These are phyloP conservation scores for Ylistrum balloti DNA, from an alignment of 1,140 invertebrate species.

Conservation along the genomic window DNA sequence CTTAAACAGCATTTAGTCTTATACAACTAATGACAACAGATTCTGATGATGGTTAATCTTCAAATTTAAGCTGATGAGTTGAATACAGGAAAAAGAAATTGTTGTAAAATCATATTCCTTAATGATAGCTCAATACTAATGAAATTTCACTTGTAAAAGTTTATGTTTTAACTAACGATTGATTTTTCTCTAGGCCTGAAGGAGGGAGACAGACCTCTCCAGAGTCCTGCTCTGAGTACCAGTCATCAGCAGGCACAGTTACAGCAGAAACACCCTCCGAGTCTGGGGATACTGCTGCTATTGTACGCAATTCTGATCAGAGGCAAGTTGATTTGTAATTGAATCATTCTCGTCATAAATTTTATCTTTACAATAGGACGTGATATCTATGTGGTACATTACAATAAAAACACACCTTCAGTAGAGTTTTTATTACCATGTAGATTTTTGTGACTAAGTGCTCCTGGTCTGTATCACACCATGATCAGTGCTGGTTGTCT, in stretches of 20 bases:
- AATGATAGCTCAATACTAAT: too few species aligned
- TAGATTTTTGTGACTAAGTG: neutral
- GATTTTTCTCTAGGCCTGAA: conserved; percentile 13
- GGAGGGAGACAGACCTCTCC: conserved; percentile 48
- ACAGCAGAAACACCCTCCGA: conserved; percentile 58
- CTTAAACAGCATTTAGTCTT: neutral
- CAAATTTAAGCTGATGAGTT: neutral
- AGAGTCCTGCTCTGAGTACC: conserved; percentile 55
- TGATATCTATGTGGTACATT: too few species aligned
- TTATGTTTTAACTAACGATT: too few species aligned
- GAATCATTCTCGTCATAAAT: neutral
- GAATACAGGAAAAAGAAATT: too few species aligned
- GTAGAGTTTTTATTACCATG: too few species aligned
- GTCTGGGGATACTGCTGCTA: conserved; percentile 47
- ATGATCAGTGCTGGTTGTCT: neutral
- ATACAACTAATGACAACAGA: neutral
- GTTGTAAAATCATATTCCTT: too few species aligned
- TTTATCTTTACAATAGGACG: neutral
- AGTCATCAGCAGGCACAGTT: conserved; percentile 57
- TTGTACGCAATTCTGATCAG: conserved; percentile 48
- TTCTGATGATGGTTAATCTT: neutral
- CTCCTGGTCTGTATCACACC: too few species aligned
- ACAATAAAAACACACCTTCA: too few species aligned
- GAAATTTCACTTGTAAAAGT: too few species aligned
- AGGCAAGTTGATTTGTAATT: conserved; percentile 7